Evolutionary conservation across 2,113 vertebrate species (phyloP).

Genomic region (Rhombomys opimus): DNA sequence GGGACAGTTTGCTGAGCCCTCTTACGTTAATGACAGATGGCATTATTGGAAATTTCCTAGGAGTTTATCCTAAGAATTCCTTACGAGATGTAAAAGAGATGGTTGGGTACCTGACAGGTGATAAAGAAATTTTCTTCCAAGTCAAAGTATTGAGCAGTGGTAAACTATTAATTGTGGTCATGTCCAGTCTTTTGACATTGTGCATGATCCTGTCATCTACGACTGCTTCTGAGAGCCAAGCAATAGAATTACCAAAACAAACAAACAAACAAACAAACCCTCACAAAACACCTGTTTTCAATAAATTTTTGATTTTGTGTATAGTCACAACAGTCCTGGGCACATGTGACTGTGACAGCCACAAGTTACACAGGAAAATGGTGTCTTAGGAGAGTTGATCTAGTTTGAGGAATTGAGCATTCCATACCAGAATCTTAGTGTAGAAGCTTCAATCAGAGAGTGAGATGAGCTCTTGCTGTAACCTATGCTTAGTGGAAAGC

Average conservation of each 20-base stretch:
- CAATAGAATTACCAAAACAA: neutral
- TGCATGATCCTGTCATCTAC: neutral
- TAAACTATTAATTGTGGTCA: neutral
- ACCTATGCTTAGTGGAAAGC: neutral
- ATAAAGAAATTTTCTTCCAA: neutral
- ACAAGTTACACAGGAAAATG: neutral
- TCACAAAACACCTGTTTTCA: neutral
- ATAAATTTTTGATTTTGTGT: neutral
- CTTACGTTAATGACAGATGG: neutral
- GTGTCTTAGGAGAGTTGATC: neutral
- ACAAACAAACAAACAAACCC: neutral
- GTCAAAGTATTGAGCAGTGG: neutral
- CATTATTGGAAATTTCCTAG: neutral
- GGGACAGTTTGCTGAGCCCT: neutral
- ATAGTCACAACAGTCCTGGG: neutral
- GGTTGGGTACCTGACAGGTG: neutral
- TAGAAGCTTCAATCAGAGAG: neutral
- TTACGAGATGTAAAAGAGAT: neutral
- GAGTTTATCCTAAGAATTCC: neutral
- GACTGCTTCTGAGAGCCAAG: neutral
- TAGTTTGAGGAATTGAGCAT: neutral
- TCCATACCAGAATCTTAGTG: neutral
- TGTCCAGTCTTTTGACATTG: neutral
- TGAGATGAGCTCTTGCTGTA: neutral
- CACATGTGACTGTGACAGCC: neutral